Conservation (phyloP, 2,797 vertebrate genomes). For the Enteromius viviparus region DNA sequence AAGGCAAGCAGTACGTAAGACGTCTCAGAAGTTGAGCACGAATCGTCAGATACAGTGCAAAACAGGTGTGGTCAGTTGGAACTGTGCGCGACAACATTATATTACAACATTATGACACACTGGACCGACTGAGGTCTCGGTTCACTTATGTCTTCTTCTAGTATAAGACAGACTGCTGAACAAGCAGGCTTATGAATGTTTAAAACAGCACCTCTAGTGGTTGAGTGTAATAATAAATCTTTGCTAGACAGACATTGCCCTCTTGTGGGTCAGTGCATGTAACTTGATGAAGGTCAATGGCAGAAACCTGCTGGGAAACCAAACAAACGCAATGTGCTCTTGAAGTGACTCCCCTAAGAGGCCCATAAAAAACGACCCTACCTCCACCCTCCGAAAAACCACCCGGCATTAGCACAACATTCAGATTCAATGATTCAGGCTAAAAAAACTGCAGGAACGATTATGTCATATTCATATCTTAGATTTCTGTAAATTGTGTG, state of each 20-base stretch:
- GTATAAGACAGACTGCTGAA: not conserved
- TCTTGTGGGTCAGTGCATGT: conserved; percentile 57
- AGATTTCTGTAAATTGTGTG: not conserved
- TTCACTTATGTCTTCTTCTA: not conserved
- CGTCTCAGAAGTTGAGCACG: not conserved
- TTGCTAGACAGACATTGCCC: conserved; percentile 30
- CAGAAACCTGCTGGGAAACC: not conserved
- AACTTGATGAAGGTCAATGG: conserved; percentile 20
- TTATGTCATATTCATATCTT: conserved; percentile 10
- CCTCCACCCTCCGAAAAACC: not conserved
- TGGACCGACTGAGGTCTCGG: not conserved
- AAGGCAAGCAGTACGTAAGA: not conserved
- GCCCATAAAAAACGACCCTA: not conserved
- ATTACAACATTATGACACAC: conserved; percentile 30
- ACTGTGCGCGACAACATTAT: conserved; percentile 4
- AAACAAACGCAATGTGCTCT: conserved; percentile 9
- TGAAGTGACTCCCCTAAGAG: conserved; percentile 6
- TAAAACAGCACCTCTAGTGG: conserved; percentile 47
- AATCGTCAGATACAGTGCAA: conserved; percentile 16
- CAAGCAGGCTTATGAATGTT: not conserved
- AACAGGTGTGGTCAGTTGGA: conserved; percentile 38
- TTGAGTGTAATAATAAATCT: not conserved
- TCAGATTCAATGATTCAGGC: conserved; percentile 9
- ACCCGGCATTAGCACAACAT: conserved; percentile 17
- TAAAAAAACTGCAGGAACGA: not conserved